Percentiles rank a stretch among this genome's conserved stretches.
Conservation (phyloP, 2,888 invertebrate species). For the Synanthedon vespiformis region DNA sequence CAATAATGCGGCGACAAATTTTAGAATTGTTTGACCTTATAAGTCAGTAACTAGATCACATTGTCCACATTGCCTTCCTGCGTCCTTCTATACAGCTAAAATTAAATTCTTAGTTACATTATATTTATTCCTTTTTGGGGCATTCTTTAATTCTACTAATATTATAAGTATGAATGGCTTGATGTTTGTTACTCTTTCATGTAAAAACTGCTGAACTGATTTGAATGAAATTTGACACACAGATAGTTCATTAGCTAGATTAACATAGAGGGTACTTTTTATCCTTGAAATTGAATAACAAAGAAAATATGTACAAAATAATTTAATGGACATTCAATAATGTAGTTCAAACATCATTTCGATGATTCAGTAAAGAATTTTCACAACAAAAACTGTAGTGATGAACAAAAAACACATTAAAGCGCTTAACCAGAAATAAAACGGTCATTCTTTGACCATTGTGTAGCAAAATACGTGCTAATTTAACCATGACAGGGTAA, state of each 20-base stretch:
- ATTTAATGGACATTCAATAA: neutral
- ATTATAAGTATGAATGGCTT: too few relatives aligned
- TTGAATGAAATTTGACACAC: too few relatives aligned
- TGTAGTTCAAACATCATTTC: neutral
- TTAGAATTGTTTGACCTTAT: slow-evolving; percentile 1
- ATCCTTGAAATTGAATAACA: neutral
- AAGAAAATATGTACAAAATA: neutral
- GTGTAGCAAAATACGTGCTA: slow-evolving; percentile 15
- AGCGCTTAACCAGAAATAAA: slow-evolving; percentile 18
- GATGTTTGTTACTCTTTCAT: too few relatives aligned
- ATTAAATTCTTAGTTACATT: too few relatives aligned
- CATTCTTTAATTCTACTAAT: too few relatives aligned
- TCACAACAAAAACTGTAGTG: slow-evolving; percentile 19
- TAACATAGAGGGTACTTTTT: too few relatives aligned
- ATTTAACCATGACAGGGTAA: slow-evolving; percentile 15
- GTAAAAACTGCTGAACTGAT: too few relatives aligned
- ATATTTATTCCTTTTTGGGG: too few relatives aligned
- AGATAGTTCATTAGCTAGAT: too few relatives aligned
- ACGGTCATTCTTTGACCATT: slow-evolving; percentile 14
- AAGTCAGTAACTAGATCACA: neutral
- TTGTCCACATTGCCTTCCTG: too few relatives aligned
- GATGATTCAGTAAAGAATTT: slow-evolving; percentile 10
- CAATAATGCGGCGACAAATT: neutral
- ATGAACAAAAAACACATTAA: slow-evolving; percentile 9
- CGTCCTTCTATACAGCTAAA: too few relatives aligned